Base-by-base conservation (phyloP, 2,888 invertebrate genomes). In the Saturnia pavonia region DNA sequence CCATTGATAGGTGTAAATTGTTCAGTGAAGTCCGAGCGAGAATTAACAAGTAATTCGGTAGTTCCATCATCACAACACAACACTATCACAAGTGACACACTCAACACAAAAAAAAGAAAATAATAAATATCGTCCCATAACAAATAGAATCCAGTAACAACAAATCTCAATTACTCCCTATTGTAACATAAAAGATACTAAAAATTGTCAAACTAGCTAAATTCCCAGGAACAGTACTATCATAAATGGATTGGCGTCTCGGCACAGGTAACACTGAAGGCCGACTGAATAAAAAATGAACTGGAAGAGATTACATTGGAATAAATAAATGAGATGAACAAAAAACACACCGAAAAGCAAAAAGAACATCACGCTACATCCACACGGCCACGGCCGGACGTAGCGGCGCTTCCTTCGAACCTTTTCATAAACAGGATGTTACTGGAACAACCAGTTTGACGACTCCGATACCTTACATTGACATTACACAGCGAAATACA, bases 311-410 rank as follows among this genome's bases (percentile, higher is more conserved):
- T 94, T 94, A 94, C 94, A 94, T 93, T 91, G 94, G 94, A 94
- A 94, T 94, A 94, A 94, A 94, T 94, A 94, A 94, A 94, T 94
- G 94, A 94, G 94, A 93, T 92, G 92, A 94, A 94, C 93, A 92
- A 94, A 94, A 94, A 92, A 90, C 87, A 90, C 87, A 89, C 88
- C 90, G 80, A 91, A 91, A 91, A 89, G 88, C 86, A 91, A 93
- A 91, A 93, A 91, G 90, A 83, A 87, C 89, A 92, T 88, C 91
- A 91, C 88, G 92, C 91, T 89, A 91, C 90, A 92, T 92, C 91
- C 93, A 92, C 91, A 91, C 91, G 92, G 92, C 94, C 94, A 93
- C 91, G 93, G 93, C 94, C 94, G 94, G 94, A 94, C 94, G 93
- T 94, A 90, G 92, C 87, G 91, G 91, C 92, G 92, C 93, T 94